Evolutionary conservation across 64 coral and sea anemone genomes (phyloP), one percentile per base, ranked within the genome.

Genomic region (Platygyra sinensis): DNA sequence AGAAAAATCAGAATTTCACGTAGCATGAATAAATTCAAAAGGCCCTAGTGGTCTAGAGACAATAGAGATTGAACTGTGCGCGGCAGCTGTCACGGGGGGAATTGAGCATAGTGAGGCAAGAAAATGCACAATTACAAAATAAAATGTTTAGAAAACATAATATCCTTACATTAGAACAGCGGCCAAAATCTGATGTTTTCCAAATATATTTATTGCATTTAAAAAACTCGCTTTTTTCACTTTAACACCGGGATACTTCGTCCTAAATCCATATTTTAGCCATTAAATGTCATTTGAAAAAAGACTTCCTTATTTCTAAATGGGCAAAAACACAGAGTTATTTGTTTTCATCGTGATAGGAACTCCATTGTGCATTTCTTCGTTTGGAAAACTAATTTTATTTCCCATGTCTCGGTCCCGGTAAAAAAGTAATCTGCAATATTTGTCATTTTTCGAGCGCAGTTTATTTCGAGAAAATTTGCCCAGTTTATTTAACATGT

Each of bases 401-500:
- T 50, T 36, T 20, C 33, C 17, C 16, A 36, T 36, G 54, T 15
- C 30, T 85, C 36, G 22, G 49, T 46, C 50, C 14, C 20, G 18
- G 18, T 51, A 64, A 71, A 51, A 69, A 13, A 24, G 11, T 39
- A 29, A 36, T 10, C 12, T 5, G 28, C 12, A 36, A 1, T 15
- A 64, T 24, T 71, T 27, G 0, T 71, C 71, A 42, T 38, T 14
- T 51, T 71, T 22, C 81, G 2, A 85, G 28, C 63, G 38, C 12
- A 32, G 39, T 39, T 83, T 33, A 65, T 83, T 83, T 64, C 80
- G 60, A 83, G 60, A 67, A 83, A 65, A 83, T 63, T 83, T 83
- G 61, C 32, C 29, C 13, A 83, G 80, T 83, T 65, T 65, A 83
- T 83, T 83, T 83, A 55, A 79, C 76, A 79, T 83, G 80, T 67